Conservation (phyloP, 2,113 vertebrate species). For the Etheostoma spectabile region DNA sequence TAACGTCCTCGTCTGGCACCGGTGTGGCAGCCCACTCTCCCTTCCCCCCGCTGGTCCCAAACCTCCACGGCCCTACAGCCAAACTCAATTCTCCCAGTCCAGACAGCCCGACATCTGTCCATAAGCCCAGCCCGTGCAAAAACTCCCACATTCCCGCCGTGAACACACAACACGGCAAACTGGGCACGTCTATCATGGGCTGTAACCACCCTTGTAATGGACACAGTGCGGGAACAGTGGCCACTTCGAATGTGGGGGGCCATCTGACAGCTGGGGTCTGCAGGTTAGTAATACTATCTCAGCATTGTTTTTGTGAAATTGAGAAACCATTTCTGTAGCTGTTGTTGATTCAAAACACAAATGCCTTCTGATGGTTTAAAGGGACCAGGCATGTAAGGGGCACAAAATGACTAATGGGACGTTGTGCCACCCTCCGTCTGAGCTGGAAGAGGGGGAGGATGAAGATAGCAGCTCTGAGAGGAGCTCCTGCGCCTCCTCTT, state of each 20-base stretch:
- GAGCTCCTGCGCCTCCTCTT: constrained; percentile 98
- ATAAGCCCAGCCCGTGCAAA: constrained; percentile 90
- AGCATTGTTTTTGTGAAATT: neutral
- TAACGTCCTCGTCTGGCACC: constrained; percentile 82
- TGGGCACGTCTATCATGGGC: constrained; percentile 87
- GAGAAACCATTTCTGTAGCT: neutral
- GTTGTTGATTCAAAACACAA: constrained; percentile 3
- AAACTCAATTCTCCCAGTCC: constrained; percentile 85
- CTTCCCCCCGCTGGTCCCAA: constrained; percentile 87
- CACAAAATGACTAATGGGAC: constrained; percentile 95
- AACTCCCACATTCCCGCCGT: constrained; percentile 91
- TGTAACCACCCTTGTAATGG: constrained; percentile 95
- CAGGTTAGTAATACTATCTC: constrained; percentile 85
- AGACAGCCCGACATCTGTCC: constrained; percentile 84
- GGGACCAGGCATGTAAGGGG: constrained; percentile 96
- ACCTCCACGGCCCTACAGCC: constrained; percentile 75
- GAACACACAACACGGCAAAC: constrained; percentile 92
- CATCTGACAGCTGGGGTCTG: constrained; percentile 88
- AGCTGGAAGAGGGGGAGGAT: constrained; percentile 96
- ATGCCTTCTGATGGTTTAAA: constrained; percentile 56
- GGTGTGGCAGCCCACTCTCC: constrained; percentile 77
- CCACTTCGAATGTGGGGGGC: constrained; percentile 84
- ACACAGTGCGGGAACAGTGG: constrained; percentile 88
- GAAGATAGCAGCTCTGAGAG: constrained; percentile 99
- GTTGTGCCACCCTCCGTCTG: constrained; percentile 90